Percentiles rank a stretch among this genome's conserved stretches.
These are phyloP conservation scores for Melanostigma gelatinosum DNA, from an alignment of 2,113 vertebrate species.

Conservation along the genomic window DNA sequence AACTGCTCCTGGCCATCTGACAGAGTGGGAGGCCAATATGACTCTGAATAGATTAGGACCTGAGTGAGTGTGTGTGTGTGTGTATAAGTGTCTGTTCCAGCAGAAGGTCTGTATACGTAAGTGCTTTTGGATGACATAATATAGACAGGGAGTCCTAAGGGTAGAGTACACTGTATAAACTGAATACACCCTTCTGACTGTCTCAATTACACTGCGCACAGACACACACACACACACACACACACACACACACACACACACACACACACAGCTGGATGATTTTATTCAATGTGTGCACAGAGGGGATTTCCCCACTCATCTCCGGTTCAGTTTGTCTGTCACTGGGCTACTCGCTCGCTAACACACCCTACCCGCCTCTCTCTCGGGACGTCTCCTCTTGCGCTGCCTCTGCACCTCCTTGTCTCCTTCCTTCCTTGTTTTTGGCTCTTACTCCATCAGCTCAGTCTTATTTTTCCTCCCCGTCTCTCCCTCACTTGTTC, in stretches of 20 bases:
- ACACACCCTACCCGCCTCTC: slow-evolving; percentile 63
- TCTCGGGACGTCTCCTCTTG: slow-evolving; percentile 73
- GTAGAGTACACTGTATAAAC: slow-evolving; percentile 69
- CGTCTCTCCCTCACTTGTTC: slow-evolving; percentile 20
- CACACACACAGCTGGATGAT: slow-evolving; percentile 70
- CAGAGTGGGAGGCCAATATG: slow-evolving; percentile 53
- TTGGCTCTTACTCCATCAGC: slow-evolving; percentile 54
- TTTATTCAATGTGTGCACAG: slow-evolving; percentile 73
- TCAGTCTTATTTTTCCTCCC: slow-evolving; percentile 32
- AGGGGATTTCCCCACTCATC: slow-evolving; percentile 81
- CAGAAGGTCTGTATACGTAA: slow-evolving; percentile 60
- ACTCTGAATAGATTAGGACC: slow-evolving; percentile 56
- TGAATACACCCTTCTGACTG: slow-evolving; percentile 72
- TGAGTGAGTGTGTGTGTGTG: slow-evolving; percentile 19
- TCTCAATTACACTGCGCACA: slow-evolving; percentile 61
- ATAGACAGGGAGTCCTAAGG: slow-evolving; percentile 71
- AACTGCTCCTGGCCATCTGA: slow-evolving; percentile 61
- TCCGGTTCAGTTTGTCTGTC: slow-evolving; percentile 78
- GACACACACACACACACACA: slow-evolving; percentile 18
- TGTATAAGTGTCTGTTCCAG: slow-evolving; percentile 43
- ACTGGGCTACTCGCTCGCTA: slow-evolving; percentile 72
- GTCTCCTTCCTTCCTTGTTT: slow-evolving; percentile 71
- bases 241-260: slow-evolving; percentile 48
- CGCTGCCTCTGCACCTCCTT: slow-evolving; percentile 72
- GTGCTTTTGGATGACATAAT: slow-evolving; percentile 75